Evolutionary conservation across 2,113 vertebrate species (phyloP).

Genomic region (Antigone vipio): DNA sequence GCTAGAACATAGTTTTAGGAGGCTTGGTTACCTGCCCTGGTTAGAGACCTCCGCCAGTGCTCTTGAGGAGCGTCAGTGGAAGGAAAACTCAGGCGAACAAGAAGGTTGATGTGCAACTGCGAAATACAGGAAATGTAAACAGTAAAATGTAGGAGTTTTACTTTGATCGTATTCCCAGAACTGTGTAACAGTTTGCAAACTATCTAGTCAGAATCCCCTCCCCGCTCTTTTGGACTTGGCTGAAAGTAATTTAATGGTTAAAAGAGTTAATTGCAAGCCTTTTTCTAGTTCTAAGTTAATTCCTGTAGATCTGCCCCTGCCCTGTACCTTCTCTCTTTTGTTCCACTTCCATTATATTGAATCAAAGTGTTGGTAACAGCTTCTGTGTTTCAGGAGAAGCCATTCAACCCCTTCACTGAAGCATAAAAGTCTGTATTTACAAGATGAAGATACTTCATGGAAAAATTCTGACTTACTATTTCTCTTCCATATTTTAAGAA

Average conservation of each 20-base stretch:
- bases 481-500: not conserved
- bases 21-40: not conserved
- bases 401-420: not conserved
- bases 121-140: not conserved
- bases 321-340: not conserved
- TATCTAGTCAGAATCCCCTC: not conserved
- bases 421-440: not conserved
- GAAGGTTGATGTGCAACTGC: not conserved
- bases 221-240: not conserved
- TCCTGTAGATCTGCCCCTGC: not conserved
- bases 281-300: not conserved
- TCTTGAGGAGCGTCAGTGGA: not conserved
- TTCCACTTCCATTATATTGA: not conserved
- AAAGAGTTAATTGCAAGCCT: not conserved
- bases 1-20: not conserved
- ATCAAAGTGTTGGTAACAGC: not conserved
- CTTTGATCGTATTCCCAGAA: not conserved
- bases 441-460: not conserved
- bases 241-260: not conserved
- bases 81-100: not conserved
- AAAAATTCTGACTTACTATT: not conserved
- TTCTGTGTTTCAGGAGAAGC: not conserved
- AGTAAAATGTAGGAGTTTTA: not conserved
- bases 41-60: not conserved
- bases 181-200: not conserved